phyloP scores from a whole-genome alignment of 2,113 vertebrate species.

The human (Homo sapiens) region GRCh38 chr19:49701001-49701500 shows the following conservation, averaged over 20 bases:
- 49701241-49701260: too few relatives aligned
- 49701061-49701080: neutral
- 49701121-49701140: neutral
- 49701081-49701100: neutral
- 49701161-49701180: too few relatives aligned
- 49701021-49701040: neutral
- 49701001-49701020: too few relatives aligned
- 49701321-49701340: constrained; percentile 94
- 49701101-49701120: neutral
- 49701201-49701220: neutral
- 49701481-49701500: constrained; percentile 80
- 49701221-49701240: neutral
- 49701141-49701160: too few relatives aligned
- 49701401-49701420: constrained; percentile 91
- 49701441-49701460: neutral
- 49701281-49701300: neutral
- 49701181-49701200: neutral
- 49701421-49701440: constrained; percentile 26
- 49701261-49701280: neutral
- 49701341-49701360: constrained; percentile 92
- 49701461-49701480: neutral
- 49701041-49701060: neutral
- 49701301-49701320: constrained; percentile 78
- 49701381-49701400: constrained; percentile 89
- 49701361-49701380: constrained; percentile 91